Conservation (phyloP, 1,140 invertebrate genomes). For the Drosophila navojoa region DNA sequence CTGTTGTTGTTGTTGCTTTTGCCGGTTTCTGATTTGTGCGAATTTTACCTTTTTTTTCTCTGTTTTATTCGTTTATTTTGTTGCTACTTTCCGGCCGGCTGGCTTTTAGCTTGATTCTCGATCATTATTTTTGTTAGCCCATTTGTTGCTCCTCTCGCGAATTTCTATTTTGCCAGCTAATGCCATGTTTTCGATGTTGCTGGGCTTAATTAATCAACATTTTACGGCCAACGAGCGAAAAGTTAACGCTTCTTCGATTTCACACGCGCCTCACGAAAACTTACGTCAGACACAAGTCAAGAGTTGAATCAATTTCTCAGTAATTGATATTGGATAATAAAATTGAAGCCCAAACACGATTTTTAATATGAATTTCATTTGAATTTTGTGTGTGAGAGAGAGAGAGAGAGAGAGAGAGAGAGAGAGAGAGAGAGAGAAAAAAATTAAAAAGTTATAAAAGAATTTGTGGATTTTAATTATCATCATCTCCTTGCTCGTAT, state of each 20-base stretch:
- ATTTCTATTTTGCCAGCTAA: constrained; percentile 14
- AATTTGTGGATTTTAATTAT: no score
- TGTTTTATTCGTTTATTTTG: constrained; percentile 3
- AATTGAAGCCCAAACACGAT: neutral
- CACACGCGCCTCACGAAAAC: constrained; percentile 5
- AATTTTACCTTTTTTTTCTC: constrained; percentile 16
- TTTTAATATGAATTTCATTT: neutral
- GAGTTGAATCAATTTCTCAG: neutral
- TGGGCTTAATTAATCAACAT: constrained; percentile 45
- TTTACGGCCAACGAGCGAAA: neutral
- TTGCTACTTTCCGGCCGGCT: constrained; percentile 17
- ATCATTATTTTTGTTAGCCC: constrained; percentile 32
- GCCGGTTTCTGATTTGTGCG: constrained; percentile 38
- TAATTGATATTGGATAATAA: constrained; percentile 4
- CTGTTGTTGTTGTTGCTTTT: constrained; percentile 15
- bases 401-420: neutral
- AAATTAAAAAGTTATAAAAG: no score
- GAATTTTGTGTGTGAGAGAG: no score
- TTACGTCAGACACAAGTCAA: neutral
- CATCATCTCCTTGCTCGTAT: no score
- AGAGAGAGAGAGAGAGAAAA: neutral
- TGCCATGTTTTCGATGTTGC: constrained; percentile 21
- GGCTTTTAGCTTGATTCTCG: constrained; percentile 10
- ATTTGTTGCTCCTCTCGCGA: constrained; percentile 28
- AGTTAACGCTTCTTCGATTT: constrained; percentile 5